Evolutionary conservation across 2,797 vertebrate genomes (phyloP), one percentile per base, ranked within the genome.

Genomic region (Mycteria americana): DNA sequence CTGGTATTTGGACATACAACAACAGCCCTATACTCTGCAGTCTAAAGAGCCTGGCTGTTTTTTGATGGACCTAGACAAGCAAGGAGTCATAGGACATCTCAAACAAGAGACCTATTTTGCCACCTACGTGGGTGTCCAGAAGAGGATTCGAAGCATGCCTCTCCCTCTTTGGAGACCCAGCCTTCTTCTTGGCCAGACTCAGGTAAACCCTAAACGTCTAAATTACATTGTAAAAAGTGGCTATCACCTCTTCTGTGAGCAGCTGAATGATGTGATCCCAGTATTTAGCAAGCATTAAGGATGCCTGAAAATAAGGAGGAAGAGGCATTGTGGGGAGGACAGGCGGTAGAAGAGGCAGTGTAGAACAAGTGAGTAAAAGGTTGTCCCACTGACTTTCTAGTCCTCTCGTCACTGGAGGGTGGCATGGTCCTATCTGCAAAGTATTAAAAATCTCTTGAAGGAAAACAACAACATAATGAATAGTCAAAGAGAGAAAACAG

Each of bases 151-250:
- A 69, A 72, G 41, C 33, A n/a, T 9, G 13, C 5, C 6, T 67
- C 46, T 85, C 45, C 24, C 63, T 5, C 0, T 68, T 25, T 84
- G 65, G 65, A 88, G 35, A 63, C n/a, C 60, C 0, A 0, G 2
- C 12, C 45, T 35, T 11, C 41, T 11, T 53, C 57, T 65, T 68
- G 53, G n/a, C 63, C 65, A 82, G 50, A 33, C 77, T 87, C 84
- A 41, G 67, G 51, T 78, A 85, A 93, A 69, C 4, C 30, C 31
- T 54, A 56, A 7, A 16, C 9, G 10, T 54, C 70, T 69, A 35
- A 67, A 65, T 51, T 17, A 35, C 7, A 10, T 8, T 8, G 5
- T 25, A 37, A 85, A 78, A 75, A 46, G 72, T 15, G 35, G 18
- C 24, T 72, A 21, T n/a, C 31, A 7, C 15, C 35, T 70, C 31